Evolutionary conservation across 2,797 vertebrate species (phyloP).

Genomic region (Orestias chungarensis): DNA sequence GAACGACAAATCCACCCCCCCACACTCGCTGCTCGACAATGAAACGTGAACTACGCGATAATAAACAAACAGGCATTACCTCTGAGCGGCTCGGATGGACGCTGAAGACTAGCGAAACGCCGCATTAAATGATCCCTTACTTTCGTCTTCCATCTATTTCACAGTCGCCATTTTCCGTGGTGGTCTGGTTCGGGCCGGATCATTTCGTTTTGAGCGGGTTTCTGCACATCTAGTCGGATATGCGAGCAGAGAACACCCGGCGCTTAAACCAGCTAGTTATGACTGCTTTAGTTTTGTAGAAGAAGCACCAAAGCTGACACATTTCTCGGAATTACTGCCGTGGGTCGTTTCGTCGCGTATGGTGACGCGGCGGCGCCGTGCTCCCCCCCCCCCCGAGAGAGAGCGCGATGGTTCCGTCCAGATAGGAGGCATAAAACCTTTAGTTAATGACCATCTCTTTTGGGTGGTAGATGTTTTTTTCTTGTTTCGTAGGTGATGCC

Average conservation of each 20-base stretch:
- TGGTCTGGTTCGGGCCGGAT: conserved; percentile 79
- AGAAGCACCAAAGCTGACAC: neutral
- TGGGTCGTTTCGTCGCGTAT: conserved; percentile 18
- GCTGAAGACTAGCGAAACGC: conserved; percentile 64
- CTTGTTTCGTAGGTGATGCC: conserved; percentile 45
- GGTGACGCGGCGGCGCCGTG: conserved; percentile 44
- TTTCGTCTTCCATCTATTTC: conserved; percentile 86
- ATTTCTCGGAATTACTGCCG: neutral
- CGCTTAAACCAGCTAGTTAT: neutral
- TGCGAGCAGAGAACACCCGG: neutral
- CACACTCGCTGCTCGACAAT: conserved; percentile 23
- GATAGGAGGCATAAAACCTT: conserved; percentile 79
- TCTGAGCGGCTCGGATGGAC: conserved; percentile 64
- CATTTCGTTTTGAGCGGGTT: conserved; percentile 69
- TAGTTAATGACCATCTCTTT: conserved; percentile 77
- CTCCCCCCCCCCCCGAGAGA: conserved; percentile 62
- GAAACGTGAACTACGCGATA: conserved; percentile 18
- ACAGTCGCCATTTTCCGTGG: conserved; percentile 87
- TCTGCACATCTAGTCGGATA: neutral
- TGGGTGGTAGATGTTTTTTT: conserved; percentile 64
- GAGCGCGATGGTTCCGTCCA: conserved; percentile 72
- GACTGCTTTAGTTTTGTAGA: rapidly evolving
- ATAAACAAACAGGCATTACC: conserved; percentile 68
- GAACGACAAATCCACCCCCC: conserved; percentile 42
- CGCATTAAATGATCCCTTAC: conserved; percentile 83